These are phyloP conservation scores for Agriopis marginaria DNA, from an alignment of 2,888 invertebrate species.

Conservation along the genomic window DNA sequence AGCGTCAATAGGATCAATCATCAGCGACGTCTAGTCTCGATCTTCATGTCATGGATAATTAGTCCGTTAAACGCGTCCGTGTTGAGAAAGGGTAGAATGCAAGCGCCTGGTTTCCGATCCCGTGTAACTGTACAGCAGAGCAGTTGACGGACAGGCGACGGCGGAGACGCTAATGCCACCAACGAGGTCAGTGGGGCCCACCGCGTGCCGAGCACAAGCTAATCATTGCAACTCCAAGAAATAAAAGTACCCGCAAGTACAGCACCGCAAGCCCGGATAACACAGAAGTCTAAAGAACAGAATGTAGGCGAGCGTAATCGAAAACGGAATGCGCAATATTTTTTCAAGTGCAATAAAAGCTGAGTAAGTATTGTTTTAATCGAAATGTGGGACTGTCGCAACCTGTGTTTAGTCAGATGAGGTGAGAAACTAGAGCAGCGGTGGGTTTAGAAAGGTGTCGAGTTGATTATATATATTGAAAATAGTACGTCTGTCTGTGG, in stretches of 20 bases:
- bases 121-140: slow-evolving; percentile 55
- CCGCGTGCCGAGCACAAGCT: slow-evolving; percentile 57
- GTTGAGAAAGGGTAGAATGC: slow-evolving; percentile 12
- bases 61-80: slow-evolving; percentile 7
- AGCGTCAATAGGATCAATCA: slow-evolving; percentile 23
- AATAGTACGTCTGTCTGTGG: slow-evolving; percentile 25
- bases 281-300: slow-evolving; percentile 3
- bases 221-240: slow-evolving; percentile 64
- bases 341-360: slow-evolving; percentile 31
- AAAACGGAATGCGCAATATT: slow-evolving; percentile 46
- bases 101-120: slow-evolving; percentile 19
- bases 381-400: slow-evolving; percentile 46
- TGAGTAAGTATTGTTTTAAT: slow-evolving; percentile 50
- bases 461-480: slow-evolving; percentile 39
- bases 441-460: slow-evolving; percentile 50
- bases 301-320: slow-evolving; percentile 54
- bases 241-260: slow-evolving; percentile 54
- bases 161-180: slow-evolving; percentile 67
- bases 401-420: slow-evolving; percentile 55
- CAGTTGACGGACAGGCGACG: slow-evolving; percentile 58
- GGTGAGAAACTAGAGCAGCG: slow-evolving; percentile 51
- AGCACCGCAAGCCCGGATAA: slow-evolving; percentile 53
- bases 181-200: slow-evolving; percentile 73
- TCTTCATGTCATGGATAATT: slow-evolving; percentile 3
- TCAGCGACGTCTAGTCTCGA: neutral